Percentiles rank a stretch among this genome's conserved stretches.
Conservation (phyloP, 2,797 vertebrate genomes). For the Hydrocynus forskahlii region DNA sequence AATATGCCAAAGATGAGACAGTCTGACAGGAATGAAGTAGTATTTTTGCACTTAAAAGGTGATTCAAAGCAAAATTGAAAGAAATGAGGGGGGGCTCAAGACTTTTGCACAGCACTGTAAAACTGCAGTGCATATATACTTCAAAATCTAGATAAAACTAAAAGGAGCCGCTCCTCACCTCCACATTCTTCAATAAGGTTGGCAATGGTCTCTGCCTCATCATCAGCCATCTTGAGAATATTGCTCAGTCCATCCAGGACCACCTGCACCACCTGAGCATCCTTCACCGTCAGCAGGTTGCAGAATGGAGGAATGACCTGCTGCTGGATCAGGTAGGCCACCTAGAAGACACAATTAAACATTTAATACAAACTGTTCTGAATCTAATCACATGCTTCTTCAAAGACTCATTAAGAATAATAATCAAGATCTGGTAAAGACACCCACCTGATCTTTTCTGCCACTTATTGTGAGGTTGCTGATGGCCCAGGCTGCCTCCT, state of each 20-base stretch:
- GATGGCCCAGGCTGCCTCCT: slow-evolving; percentile 99
- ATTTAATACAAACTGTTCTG: neutral
- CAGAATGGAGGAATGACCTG: slow-evolving; percentile 98
- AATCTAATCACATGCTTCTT: neutral
- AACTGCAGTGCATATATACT: too few relatives aligned
- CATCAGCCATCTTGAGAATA: slow-evolving; percentile 99
- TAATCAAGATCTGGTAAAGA: neutral
- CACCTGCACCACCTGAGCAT: slow-evolving; percentile 97
- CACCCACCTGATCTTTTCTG: slow-evolving; percentile 93
- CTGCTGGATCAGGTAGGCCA: slow-evolving; percentile 97
- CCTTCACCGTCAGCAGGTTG: slow-evolving; percentile 97
- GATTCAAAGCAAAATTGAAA: too few relatives aligned
- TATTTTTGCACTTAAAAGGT: too few relatives aligned
- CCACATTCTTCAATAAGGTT: slow-evolving; percentile 99
- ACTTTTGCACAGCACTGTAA: too few relatives aligned
- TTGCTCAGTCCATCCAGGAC: slow-evolving; percentile 98
- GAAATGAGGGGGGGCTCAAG: too few relatives aligned
- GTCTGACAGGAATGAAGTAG: too few relatives aligned
- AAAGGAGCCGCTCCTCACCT: slow-evolving; percentile 74
- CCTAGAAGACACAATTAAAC: slow-evolving; percentile 72
- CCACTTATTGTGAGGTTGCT: slow-evolving; percentile 99
- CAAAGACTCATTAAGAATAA: neutral
- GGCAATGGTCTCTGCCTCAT: slow-evolving; percentile 96
- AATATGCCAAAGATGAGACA: too few relatives aligned
- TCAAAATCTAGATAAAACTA: neutral